These are phyloP conservation scores for Phacellophora camtschatica DNA, from an alignment of 30 jellyfish, hydroid and myxozoan species.

Conservation along the genomic window DNA sequence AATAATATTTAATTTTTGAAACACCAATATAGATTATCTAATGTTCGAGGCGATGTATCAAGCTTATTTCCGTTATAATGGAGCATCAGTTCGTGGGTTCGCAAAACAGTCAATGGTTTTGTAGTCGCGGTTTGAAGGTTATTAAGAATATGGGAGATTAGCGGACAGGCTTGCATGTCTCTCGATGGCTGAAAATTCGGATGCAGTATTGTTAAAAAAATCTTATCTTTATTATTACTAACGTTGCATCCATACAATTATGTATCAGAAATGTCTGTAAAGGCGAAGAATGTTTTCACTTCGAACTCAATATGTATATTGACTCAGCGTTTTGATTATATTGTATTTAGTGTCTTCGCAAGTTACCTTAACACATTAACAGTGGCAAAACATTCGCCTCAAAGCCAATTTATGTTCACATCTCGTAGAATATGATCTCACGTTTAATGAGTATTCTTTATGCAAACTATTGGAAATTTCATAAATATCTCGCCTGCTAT, in stretches of 20 bases:
- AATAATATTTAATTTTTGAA: no score
- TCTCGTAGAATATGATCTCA: conserved; percentile 7
- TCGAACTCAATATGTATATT: no score
- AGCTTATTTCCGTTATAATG: no score
- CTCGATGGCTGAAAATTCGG: background rate
- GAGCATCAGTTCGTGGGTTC: no score
- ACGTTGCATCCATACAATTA: background rate
- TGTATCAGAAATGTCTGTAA: background rate
- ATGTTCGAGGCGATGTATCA: no score
- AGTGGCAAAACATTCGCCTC: conserved; percentile 33
- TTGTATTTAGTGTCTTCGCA: conserved; percentile 28
- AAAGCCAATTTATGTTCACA: background rate
- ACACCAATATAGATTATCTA: no score
- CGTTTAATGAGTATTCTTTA: background rate
- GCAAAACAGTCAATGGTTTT: no score
- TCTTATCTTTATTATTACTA: background rate
- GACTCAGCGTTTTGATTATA: no score
- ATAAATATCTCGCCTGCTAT: no score
- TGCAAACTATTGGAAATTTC: no score
- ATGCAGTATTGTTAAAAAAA: background rate
- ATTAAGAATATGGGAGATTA: background rate
- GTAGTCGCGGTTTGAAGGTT: no score
- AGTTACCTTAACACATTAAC: conserved; percentile 20
- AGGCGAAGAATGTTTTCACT: background rate
- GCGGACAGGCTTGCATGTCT: background rate